A percentile compares a stretch with the other conserved stretches of the same genome.
These are phyloP conservation scores for Fukomys damarensis DNA, from an alignment of 2,113 vertebrate species.

Conservation along the genomic window DNA sequence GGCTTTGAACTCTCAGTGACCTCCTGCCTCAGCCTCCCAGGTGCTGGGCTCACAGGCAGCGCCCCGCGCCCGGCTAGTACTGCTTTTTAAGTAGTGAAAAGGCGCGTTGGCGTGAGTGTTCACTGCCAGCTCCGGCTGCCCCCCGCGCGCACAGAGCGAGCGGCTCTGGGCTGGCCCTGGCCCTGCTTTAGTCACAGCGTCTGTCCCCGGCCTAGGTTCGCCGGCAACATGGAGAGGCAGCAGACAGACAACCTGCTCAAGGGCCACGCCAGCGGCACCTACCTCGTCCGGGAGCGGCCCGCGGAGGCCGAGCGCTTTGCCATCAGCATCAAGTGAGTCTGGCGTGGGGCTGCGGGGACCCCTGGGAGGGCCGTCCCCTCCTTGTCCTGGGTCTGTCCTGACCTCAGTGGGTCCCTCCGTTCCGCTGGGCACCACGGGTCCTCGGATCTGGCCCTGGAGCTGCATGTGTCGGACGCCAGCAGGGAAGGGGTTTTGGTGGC, in stretches of 20 bases:
- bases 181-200: too few relatives aligned
- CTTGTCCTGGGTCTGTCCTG: background rate
- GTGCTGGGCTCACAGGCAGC: background rate
- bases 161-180: background rate
- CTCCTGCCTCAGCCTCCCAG: background rate
- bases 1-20: background rate
- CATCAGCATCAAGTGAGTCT: constrained; percentile 97
- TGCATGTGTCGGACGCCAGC: background rate
- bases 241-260: constrained; percentile 98
- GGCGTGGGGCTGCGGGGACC: background rate
- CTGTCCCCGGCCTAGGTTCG: constrained; percentile 89
- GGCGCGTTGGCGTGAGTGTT: background rate
- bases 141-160: too few relatives aligned
- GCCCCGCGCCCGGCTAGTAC: accelerated
- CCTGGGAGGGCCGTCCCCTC: too few relatives aligned
- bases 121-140: background rate
- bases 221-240: constrained; percentile 97
- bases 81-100: too few relatives aligned
- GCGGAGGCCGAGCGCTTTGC: constrained; percentile 97
- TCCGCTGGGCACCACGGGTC: background rate
- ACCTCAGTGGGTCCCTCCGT: background rate
- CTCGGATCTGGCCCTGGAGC: background rate
- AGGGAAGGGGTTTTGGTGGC: background rate
- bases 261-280: constrained; percentile 95
- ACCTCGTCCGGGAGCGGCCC: constrained; percentile 96